Conservation (phyloP, 2,888 invertebrate species). For the Sussaba pulchella region DNA sequence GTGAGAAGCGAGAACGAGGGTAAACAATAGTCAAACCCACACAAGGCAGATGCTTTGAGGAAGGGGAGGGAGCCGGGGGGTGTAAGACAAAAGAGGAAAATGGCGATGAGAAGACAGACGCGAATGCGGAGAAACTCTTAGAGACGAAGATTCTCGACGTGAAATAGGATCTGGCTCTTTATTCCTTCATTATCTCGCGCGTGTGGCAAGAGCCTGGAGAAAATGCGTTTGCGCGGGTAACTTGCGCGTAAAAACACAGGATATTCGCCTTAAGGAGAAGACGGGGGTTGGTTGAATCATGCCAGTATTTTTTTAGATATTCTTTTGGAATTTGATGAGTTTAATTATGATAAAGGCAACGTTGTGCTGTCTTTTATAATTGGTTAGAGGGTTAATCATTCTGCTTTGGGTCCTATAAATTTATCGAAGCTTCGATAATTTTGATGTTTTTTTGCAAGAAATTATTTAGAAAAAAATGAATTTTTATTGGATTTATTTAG, state of each 20-base stretch:
- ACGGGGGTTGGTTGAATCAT: neutral
- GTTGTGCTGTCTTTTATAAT: no score
- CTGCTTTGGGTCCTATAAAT: no score
- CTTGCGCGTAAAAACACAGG: conserved; percentile 1
- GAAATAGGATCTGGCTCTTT: conserved; percentile 45
- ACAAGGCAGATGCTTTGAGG: neutral
- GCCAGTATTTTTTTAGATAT: no score
- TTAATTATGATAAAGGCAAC: no score
- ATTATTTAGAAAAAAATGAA: no score
- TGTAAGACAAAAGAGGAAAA: conserved; percentile 16
- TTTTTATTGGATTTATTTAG: no score
- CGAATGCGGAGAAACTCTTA: conserved; percentile 21
- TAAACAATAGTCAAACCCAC: conserved; percentile 7
- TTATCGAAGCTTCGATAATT: no score
- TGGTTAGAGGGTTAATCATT: no score
- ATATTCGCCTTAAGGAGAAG: neutral
- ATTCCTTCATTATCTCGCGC: conserved; percentile 52
- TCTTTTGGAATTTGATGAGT: no score
- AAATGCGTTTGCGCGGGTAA: neutral
- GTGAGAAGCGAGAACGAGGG: conserved; percentile 28
- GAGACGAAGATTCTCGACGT: conserved; percentile 8
- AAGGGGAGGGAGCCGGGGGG: neutral
- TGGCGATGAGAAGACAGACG: conserved; percentile 5
- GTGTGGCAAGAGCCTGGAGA: conserved; percentile 21
- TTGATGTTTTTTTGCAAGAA: no score